These are phyloP conservation scores for Thecocarcelia acutangulata DNA, from an alignment of 2,888 invertebrate genomes.

Conservation along the genomic window DNA sequence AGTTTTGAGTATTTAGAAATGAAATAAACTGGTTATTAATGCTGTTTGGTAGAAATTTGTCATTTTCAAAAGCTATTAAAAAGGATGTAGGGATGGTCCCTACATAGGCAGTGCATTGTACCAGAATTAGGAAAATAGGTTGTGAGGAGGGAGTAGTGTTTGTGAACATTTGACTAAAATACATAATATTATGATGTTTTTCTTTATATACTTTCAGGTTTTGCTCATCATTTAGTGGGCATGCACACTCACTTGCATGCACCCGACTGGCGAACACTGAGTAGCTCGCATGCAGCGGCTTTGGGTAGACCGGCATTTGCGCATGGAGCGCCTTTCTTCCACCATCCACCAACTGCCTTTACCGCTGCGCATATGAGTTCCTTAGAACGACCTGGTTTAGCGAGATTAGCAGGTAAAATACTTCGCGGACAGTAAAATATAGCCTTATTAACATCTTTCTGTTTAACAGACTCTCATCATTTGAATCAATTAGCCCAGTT, in stretches of 20 bases:
- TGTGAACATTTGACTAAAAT: no score
- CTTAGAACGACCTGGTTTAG: constrained; percentile 74
- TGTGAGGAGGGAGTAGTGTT: no score
- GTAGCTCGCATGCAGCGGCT: constrained; percentile 74
- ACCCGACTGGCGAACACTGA: constrained; percentile 83
- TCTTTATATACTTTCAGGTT: constrained; percentile 83
- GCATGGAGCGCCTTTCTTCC: constrained; percentile 81
- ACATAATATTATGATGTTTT: constrained; percentile 4
- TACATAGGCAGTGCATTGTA: no score
- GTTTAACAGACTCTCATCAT: constrained; percentile 69
- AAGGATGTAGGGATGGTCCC: no score
- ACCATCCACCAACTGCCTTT: constrained; percentile 83
- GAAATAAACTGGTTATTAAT: no score
- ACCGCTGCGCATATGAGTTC: constrained; percentile 81
- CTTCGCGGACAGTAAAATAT: not conserved
- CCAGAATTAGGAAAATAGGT: no score
- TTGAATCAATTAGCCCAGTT: constrained; percentile 76
- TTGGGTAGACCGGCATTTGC: constrained; percentile 77
- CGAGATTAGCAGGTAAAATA: constrained; percentile 76
- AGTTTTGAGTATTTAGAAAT: no score
- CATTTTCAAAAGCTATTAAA: no score
- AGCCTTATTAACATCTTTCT: not conserved
- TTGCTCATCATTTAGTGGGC: constrained; percentile 88
- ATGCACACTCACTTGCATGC: constrained; percentile 86
- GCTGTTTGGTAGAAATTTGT: no score